Evolutionary conservation across 2,888 invertebrate species (phyloP), one percentile per base, ranked within the genome.

Genomic region (Dorcus hopei): DNA sequence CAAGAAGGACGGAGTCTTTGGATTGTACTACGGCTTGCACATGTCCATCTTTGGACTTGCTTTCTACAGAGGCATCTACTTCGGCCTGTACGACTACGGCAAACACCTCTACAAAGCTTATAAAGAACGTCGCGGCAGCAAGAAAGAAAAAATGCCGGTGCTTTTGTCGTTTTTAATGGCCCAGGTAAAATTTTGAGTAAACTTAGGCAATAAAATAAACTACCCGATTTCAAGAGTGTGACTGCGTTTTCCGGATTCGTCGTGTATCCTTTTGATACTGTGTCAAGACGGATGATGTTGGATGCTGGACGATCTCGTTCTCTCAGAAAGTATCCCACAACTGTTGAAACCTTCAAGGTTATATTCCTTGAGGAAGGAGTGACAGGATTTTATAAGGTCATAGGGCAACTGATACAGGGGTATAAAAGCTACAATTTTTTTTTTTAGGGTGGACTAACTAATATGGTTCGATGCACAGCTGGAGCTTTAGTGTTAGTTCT

Each of bases 401-500:
- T 6, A 42, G 42, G 2, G 5, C 4, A 42, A 14, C 42, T 19
- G 3, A 9, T 6, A 7, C 11, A 6, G 8, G 19, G n/a, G 19
- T 48, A 33, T 33, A 33, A 33, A 1, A 5, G 26, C 5, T 26
- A 26, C 38, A 14, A 14, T 14, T 42, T 38, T 43, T 11, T 7
- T 45, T 56, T 58, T 7, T 19, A 61, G 61, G 65, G 65, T 5
- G 57, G 53, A 6, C 45, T 62, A 16, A 58, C 59, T 0, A 66
- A 66, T 38, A 53, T 57, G 39, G n/a, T 66, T 4, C 41, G 64
- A 49, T 58, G 60, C 40, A 47, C 62, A 1, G 61, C 64, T 41
- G 55, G 64, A 26, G 65, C 65, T 33, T 38, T 65, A 48, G 62
- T 66, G 3, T 58, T 66, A 54, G 66, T 66, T 9, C 38, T 61